A percentile compares a stretch with the other conserved stretches of the same genome.
Conservation (phyloP, 2,113 vertebrate species). For the Hyla sarda region DNA sequence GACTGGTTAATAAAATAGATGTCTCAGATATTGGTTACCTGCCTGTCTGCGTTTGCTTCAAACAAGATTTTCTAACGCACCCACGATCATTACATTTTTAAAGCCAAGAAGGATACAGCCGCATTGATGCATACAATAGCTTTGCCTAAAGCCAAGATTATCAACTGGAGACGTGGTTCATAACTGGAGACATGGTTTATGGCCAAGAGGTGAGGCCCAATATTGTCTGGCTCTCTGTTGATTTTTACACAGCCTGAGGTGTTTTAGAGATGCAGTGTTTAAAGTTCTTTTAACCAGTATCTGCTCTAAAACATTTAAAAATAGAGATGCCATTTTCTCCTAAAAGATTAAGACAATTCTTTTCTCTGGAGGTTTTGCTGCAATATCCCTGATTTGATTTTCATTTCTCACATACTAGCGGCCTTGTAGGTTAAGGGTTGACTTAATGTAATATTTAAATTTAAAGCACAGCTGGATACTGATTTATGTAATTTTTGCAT, state of each 20-base stretch:
- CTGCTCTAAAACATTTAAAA: constrained; percentile 24
- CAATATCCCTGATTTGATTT: constrained; percentile 8
- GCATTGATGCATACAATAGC: constrained; percentile 51
- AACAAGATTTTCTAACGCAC: constrained; percentile 44
- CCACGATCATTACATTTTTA: constrained; percentile 46
- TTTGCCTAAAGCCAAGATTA: constrained; percentile 58
- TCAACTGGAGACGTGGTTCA: constrained; percentile 53
- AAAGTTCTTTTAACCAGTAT: constrained; percentile 44
- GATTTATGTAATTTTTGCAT: not conserved
- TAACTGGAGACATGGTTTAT: constrained; percentile 35
- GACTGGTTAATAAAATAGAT: constrained; percentile 13
- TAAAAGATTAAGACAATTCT: constrained; percentile 26
- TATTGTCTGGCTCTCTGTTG: constrained; percentile 32
- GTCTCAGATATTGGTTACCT: constrained; percentile 48
- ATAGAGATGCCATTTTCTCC: constrained; percentile 33
- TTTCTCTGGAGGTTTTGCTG: not conserved
- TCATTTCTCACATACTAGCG: not conserved
- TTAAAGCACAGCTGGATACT: not conserved
- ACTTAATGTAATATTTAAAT: constrained; percentile 11
- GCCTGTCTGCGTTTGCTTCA: constrained; percentile 44
- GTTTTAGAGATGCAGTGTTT: constrained; percentile 23
- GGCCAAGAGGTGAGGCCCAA: constrained; percentile 47
- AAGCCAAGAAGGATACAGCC: constrained; percentile 25
- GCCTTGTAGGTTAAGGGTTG: not conserved
- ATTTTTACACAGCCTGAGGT: constrained; percentile 42